phyloP scores from a whole-genome alignment of 2,797 vertebrate genomes.

The Tadarida brasiliensis region DNA sequence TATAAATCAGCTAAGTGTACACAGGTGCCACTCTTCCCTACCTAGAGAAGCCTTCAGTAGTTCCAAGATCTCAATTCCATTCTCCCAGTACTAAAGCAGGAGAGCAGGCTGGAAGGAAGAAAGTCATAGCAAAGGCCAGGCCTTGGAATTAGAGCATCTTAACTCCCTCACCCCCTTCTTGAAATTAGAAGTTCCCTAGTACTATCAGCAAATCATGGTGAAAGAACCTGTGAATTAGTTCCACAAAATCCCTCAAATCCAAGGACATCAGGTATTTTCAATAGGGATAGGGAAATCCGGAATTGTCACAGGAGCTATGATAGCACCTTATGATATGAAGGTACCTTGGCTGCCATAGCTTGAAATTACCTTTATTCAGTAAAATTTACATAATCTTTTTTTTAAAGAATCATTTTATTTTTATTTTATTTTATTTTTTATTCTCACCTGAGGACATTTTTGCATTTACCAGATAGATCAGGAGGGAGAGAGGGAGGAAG shows the following conservation, averaged over 20 bases:
- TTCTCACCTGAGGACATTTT: too few relatives aligned
- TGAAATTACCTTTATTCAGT: conserved; percentile 61
- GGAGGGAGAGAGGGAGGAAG: too few relatives aligned
- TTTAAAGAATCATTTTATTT: too few relatives aligned
- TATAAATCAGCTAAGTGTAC: not conserved
- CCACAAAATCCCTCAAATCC: not conserved
- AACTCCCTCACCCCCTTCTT: not conserved
- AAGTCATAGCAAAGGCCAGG: not conserved
- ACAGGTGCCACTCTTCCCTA: not conserved
- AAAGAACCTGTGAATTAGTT: not conserved
- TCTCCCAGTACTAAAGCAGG: not conserved
- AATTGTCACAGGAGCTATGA: not conserved
- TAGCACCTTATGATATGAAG: not conserved
- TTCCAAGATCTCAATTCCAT: not conserved
- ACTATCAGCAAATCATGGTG: not conserved
- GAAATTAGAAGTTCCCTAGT: not conserved
- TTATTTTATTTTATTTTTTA: too few relatives aligned
- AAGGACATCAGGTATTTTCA: not conserved
- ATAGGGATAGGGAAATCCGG: rapidly evolving
- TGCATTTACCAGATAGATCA: too few relatives aligned
- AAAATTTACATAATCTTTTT: conserved; percentile 62
- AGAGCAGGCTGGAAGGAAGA: not conserved
- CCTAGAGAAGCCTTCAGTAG: not conserved
- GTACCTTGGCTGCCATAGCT: not conserved
- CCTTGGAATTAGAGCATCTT: not conserved